These are phyloP conservation scores for Naso thynnoides DNA, from an alignment of 2,797 vertebrate genomes.

Conservation along the genomic window DNA sequence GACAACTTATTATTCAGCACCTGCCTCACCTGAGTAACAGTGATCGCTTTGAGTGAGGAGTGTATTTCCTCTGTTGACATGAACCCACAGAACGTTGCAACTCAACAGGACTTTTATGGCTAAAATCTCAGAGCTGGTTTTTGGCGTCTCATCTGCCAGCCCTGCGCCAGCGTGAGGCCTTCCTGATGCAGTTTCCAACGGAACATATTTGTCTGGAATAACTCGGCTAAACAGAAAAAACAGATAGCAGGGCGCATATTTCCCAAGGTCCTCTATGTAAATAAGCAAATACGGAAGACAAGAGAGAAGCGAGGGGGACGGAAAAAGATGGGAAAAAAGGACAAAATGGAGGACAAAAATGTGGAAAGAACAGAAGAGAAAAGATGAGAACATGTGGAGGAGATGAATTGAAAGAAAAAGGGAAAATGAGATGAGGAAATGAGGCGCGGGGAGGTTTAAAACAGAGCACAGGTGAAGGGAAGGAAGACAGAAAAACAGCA, in stretches of 20 bases:
- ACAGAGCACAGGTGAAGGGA: constrained; percentile 50
- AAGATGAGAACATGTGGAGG: background rate
- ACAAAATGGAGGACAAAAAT: constrained; percentile 5
- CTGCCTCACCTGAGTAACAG: background rate
- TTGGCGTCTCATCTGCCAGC: constrained; percentile 18
- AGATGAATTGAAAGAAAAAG: background rate
- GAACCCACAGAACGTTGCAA: too few species aligned
- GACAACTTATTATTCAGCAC: background rate
- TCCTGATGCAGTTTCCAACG: constrained; percentile 42
- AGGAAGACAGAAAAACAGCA: constrained; percentile 12
- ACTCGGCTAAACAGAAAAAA: constrained; percentile 52
- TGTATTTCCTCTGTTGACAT: background rate
- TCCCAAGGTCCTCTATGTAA: constrained; percentile 64
- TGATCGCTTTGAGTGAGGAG: too few species aligned
- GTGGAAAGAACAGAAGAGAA: background rate
- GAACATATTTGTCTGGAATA: constrained; percentile 60
- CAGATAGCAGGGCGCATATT: constrained; percentile 65
- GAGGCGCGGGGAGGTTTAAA: background rate
- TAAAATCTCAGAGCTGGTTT: background rate
- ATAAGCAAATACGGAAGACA: constrained; percentile 10
- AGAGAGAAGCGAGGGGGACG: constrained; percentile 6
- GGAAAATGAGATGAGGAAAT: background rate
- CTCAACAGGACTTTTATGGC: constrained; percentile 34
- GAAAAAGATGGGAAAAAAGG: background rate
- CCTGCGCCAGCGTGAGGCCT: background rate